Conservation (phyloP, 2,113 vertebrate species). For the Ploceus nigricollis region DNA sequence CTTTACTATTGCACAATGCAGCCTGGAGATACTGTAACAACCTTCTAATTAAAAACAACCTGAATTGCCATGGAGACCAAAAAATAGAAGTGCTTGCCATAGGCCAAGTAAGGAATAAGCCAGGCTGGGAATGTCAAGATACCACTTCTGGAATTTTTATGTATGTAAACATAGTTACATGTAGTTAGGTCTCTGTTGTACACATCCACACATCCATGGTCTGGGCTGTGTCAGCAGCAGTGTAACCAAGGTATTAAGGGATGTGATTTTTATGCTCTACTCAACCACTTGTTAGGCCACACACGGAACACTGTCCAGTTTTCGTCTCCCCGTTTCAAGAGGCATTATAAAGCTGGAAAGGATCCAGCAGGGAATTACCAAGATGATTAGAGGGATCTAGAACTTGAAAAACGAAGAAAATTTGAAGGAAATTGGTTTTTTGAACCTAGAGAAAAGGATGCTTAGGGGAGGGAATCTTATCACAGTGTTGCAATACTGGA, state of each 20-base stretch:
- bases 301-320: neutral
- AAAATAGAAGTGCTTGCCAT: neutral
- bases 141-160: neutral
- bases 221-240: neutral
- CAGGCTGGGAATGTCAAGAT: neutral
- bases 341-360: neutral
- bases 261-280: neutral
- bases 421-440: neutral
- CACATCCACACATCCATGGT: neutral
- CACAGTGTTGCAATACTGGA: neutral
- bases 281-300: neutral
- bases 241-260: neutral
- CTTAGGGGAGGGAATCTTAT: neutral
- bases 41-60: neutral
- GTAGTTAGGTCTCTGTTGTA: neutral
- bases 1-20: neutral
- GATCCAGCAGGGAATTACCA: neutral
- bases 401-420: neutral
- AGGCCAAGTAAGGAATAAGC: neutral
- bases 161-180: neutral
- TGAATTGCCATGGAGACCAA: neutral
- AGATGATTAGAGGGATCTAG: neutral
- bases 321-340: neutral
- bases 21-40: neutral
- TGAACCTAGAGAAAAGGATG: neutral